Evolutionary conservation across 2,888 invertebrate genomes (phyloP), one percentile per base, ranked within the genome.

Genomic region (Melanotus villosus): DNA sequence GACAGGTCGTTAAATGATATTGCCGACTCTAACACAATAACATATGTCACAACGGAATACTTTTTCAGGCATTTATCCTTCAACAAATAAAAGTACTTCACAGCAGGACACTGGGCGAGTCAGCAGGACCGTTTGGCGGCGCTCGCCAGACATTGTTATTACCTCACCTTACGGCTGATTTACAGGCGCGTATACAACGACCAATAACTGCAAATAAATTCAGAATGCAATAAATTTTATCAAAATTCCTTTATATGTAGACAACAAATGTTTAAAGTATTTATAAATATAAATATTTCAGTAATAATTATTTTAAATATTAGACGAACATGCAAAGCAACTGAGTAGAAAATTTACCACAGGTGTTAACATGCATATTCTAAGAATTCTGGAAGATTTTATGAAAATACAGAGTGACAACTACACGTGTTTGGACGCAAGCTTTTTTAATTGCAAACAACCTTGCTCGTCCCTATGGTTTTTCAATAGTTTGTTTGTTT

Each of bases 101-200:
- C 74, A 74, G 75, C 74, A 69, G 75, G 75, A 70, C 68, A 65
- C 65, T 68, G 68, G 72, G 70, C 68, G 71, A 71, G 74, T 66
- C 73, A 58, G 74, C 71, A 72, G 72, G 72, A 73, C 68, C 72
- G 73, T 74, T 74, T 72, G 74, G 73, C 74, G 73, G 76, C 71
- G 60, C 66, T 73, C 64, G 66, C 52, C 73, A 68, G 74, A 76
- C 75, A 74, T 74, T 75, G 73, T 75, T 76, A 77, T 76, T 75
- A 72, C 77, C 74, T 72, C 76, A 73, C 75, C 72, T 77, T 70
- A 64, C 47, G 47, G 34, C 70, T 78, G 76, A 78, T 78, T 77
- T 78, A 78, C 76, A 71, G 67, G 60, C 74, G 72, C 75, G 76
- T 76, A 75, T 75, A 74, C 75, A 76, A 76, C 71, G 67, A 68